Evolutionary conservation across 2,797 vertebrate genomes (phyloP).

Genomic region (Coccyzus lansbergi): DNA sequence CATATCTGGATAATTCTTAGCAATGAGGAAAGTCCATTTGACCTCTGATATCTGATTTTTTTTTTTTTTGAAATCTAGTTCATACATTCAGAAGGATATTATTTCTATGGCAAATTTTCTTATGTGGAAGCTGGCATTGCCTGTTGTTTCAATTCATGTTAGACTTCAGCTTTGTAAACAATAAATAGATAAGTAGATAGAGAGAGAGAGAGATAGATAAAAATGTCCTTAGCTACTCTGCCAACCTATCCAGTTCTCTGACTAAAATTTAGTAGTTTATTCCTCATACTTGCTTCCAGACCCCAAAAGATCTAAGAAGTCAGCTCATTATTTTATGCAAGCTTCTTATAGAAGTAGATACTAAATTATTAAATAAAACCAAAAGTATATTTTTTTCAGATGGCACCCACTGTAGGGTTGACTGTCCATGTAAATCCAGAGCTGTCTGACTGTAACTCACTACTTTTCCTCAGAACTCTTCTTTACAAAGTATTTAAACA

Average conservation of each 20-base stretch:
- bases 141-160: neutral
- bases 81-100: neutral
- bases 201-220: neutral
- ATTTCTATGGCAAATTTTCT: neutral
- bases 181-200: neutral
- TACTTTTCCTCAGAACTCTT: neutral
- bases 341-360: neutral
- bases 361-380: neutral
- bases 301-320: neutral
- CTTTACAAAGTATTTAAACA: neutral
- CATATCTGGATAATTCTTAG: neutral
- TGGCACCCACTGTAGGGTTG: neutral
- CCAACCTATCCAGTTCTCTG: neutral
- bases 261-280: neutral
- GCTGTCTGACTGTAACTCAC: neutral
- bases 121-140: neutral
- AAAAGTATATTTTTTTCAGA: neutral
- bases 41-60: neutral
- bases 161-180: neutral
- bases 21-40: neutral
- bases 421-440: neutral
- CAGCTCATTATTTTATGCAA: neutral
- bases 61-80: neutral
- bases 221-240: neutral
- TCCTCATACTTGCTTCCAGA: fast-evolving